phyloP scores from a whole-genome alignment of 2,888 invertebrate genomes.

The Himalopsyche kuldschensis region DNA sequence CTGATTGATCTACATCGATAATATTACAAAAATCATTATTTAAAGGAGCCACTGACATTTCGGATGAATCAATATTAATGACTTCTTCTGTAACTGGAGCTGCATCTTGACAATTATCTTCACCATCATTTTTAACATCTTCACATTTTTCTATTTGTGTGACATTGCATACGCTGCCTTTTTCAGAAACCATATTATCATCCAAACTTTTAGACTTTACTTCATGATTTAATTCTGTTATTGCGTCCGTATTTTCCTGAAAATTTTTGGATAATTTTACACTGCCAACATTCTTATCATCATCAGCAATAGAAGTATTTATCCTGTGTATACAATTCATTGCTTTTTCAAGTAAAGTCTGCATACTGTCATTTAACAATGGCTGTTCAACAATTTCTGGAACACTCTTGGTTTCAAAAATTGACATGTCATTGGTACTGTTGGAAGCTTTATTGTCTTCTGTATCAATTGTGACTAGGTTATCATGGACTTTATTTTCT shows the following conservation, averaged over 20 bases:
- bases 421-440: not conserved
- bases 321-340: not conserved
- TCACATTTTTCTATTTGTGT: not conserved
- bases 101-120: too few relatives aligned
- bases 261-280: too few relatives aligned
- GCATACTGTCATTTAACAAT: not conserved
- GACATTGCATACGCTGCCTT: not conserved
- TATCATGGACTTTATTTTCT: not conserved
- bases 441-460: not conserved
- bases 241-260: too few relatives aligned
- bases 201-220: too few relatives aligned
- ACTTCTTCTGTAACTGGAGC: too few relatives aligned
- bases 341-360: not conserved
- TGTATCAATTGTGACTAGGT: not conserved
- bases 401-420: not conserved
- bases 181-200: too few relatives aligned
- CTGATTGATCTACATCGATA: not conserved
- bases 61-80: not conserved
- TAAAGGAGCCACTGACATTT: too few relatives aligned
- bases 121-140: too few relatives aligned
- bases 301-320: too few relatives aligned
- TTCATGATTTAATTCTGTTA: too few relatives aligned
- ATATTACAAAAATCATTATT: not conserved
- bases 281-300: too few relatives aligned
- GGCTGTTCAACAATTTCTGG: slow-evolving; percentile 1